Base-by-base conservation (phyloP, 2,113 vertebrate species). In the Patagioenas fasciata region DNA sequence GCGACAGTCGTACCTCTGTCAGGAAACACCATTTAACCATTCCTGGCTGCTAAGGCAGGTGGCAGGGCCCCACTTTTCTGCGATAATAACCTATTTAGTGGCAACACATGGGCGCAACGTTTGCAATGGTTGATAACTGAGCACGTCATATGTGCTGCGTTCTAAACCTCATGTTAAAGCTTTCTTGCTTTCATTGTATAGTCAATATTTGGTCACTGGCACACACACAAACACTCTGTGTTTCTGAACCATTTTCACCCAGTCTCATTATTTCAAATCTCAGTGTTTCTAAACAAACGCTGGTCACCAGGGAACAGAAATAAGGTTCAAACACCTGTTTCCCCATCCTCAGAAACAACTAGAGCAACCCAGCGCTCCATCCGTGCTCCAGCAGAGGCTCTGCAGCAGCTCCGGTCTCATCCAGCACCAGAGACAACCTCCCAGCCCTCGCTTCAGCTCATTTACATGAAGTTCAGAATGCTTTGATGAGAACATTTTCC, bases 131-230 rank as follows among this genome's bases (percentile, higher is more conserved):
- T 25, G 17, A 62, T 70, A 14, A 42, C 80, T 10, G 58, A 11
- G 10, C 31, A 2, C 4, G 11, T 15, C 4, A 0, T 10, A 5
- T 0, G 6, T 13, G 25, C 77, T 32, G 4, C 11, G 2, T 24
- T 72, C 79, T 61, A 54, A 83, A n/a, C 7, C 40, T 36, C 73
- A 24, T 3, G 1, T 15, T 53, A 47, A 18, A 66, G 21, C 15
- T n/a, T 32, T 6, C 80, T 32, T 18, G n/a, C 10, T 10, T 71
- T 53, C 19, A 20, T 31, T 47, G 26, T 20, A 5, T 7, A 11
- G n/a, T 80, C 48, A 50, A 5, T 31, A 23, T 26, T 26, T 21
- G 4, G 19, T 31, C 40, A 18, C 67, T 6, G 31, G 20, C 15
- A 47, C 5, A 1, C 44, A 56, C 15, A 10, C 8, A 61, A 21